Percentiles rank a stretch among this genome's conserved stretches.
Evolutionary conservation across 1,140 invertebrate genomes (phyloP).

Genomic region (Arion vulgaris): DNA sequence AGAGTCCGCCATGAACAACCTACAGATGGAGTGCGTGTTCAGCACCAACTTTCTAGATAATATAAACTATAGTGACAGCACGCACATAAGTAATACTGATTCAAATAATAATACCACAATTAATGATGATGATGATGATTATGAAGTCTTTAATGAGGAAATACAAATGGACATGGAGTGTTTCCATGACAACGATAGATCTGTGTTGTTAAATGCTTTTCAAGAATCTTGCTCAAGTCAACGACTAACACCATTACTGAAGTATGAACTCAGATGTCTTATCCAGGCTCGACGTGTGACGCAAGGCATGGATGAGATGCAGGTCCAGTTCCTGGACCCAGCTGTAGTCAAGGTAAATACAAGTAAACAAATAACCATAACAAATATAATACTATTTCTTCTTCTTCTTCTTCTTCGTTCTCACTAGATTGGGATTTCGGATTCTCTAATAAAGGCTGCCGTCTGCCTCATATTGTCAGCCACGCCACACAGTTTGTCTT

Average conservation of each 20-base stretch:
- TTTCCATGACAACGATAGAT: background rate
- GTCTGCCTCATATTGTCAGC: too few relatives aligned
- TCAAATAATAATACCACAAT: too few relatives aligned
- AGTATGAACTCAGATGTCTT: constrained; percentile 21
- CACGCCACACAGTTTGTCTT: too few relatives aligned
- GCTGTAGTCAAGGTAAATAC: constrained; percentile 5
- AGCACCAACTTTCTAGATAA: background rate
- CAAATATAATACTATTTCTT: too few relatives aligned
- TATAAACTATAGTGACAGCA: background rate
- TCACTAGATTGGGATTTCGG: too few relatives aligned
- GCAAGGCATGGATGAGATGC: constrained; percentile 23
- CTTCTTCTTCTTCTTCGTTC: too few relatives aligned
- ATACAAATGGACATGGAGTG: too few relatives aligned
- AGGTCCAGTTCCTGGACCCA: constrained; percentile 7
- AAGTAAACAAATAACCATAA: background rate
- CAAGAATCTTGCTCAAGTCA: background rate
- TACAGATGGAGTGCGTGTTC: background rate
- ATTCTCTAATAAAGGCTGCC: too few relatives aligned
- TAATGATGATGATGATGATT: too few relatives aligned
- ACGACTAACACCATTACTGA: constrained; percentile 13
- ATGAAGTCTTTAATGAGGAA: too few relatives aligned
- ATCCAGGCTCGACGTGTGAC: constrained; percentile 24
- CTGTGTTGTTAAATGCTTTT: background rate
- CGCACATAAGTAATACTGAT: too few relatives aligned
- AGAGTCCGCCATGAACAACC: background rate